A percentile compares a stretch with the other conserved stretches of the same genome.
Evolutionary conservation across 2,113 vertebrate species (phyloP).

Genomic region (Macquaria australasica): DNA sequence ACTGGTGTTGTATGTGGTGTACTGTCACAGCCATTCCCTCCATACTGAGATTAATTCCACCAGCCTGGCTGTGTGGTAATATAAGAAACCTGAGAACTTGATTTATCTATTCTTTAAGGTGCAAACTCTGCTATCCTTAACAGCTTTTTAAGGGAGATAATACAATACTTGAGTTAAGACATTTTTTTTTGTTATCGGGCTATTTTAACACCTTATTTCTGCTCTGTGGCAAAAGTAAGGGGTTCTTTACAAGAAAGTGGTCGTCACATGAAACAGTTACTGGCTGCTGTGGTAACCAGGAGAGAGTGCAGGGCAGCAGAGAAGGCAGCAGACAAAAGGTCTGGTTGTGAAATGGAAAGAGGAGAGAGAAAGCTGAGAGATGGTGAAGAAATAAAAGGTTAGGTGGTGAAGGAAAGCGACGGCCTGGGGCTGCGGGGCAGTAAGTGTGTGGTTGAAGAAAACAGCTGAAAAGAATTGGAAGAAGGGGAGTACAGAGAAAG

Average conservation of each 20-base stretch:
- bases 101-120: neutral
- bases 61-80: neutral
- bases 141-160: neutral
- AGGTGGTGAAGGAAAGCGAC: slow-evolving; percentile 24
- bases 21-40: neutral
- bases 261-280: slow-evolving; percentile 11
- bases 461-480: slow-evolving; percentile 23
- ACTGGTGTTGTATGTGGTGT: neutral
- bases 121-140: neutral
- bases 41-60: neutral
- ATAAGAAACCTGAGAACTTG: neutral
- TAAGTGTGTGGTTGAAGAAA: slow-evolving; percentile 26
- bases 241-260: slow-evolving; percentile 15
- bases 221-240: neutral
- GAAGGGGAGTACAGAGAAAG: neutral
- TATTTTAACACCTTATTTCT: neutral
- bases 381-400: slow-evolving; percentile 32
- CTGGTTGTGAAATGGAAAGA: slow-evolving; percentile 43
- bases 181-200: neutral
- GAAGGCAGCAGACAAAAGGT: slow-evolving; percentile 30
- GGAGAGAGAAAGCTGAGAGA: slow-evolving; percentile 18
- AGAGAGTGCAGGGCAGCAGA: slow-evolving; percentile 7
- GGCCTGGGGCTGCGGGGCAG: slow-evolving; percentile 8
- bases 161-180: neutral
- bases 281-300: slow-evolving; percentile 28